A percentile compares a stretch with the other conserved stretches of the same genome.
These are phyloP conservation scores for Microchirus variegatus DNA, from an alignment of 2,797 vertebrate species.

Conservation along the genomic window DNA sequence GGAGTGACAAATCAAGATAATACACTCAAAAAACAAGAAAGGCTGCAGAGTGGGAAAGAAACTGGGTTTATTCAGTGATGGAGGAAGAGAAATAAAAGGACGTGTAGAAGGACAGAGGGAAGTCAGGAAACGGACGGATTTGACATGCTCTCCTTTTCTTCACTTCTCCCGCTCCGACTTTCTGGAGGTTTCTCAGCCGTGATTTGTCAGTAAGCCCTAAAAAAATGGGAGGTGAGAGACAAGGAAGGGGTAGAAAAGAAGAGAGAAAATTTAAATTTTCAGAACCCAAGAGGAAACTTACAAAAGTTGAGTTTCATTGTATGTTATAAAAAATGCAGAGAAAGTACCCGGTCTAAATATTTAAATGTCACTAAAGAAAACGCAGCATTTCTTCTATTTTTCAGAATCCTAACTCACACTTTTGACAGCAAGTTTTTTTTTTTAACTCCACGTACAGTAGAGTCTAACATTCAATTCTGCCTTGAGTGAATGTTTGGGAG, in stretches of 20 bases:
- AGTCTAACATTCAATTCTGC: too few species aligned
- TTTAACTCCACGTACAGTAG: too few species aligned
- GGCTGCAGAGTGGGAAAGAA: slow-evolving; percentile 19
- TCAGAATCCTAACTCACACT: too few species aligned
- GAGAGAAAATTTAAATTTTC: slow-evolving; percentile 36
- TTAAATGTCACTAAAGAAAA: background rate
- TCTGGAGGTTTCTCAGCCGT: slow-evolving; percentile 62
- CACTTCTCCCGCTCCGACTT: slow-evolving; percentile 22
- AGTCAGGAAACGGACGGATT: slow-evolving; percentile 31
- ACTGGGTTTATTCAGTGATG: slow-evolving; percentile 18
- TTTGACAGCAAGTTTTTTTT: too few species aligned
- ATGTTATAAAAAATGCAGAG: background rate
- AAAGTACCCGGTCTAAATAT: slow-evolving; percentile 8
- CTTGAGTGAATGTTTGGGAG: too few species aligned
- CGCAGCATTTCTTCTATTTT: too few species aligned
- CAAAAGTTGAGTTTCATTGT: slow-evolving; percentile 17
- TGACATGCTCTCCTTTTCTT: slow-evolving; percentile 39
- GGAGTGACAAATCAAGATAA: slow-evolving; percentile 70
- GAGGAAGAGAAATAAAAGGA: slow-evolving; percentile 49
- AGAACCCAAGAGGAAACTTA: slow-evolving; percentile 23
- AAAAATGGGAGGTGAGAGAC: slow-evolving; percentile 19
- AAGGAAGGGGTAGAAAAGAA: slow-evolving; percentile 8
- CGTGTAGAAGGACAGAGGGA: slow-evolving; percentile 9
- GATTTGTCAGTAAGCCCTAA: slow-evolving; percentile 71
- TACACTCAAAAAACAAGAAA: slow-evolving; percentile 60